Base-by-base conservation (phyloP, 2,797 vertebrate genomes). In the Spinibarbus caldwelli region DNA sequence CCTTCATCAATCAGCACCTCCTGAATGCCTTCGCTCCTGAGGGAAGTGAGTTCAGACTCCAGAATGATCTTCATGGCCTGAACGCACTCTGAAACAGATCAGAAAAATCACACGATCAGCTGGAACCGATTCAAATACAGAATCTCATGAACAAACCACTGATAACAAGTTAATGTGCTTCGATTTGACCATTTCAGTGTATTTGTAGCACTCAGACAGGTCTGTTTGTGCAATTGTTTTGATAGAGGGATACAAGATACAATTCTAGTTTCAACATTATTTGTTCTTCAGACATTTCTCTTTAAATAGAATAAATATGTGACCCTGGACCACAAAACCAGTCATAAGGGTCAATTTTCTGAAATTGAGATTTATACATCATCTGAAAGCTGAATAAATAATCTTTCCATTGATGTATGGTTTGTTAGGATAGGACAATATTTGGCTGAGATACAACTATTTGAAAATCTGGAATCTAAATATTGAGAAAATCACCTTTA, bases 1-100 rank as follows among this genome's bases (percentile, higher is more conserved):
- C 95, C 95, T 91, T 93, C 87, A 41, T 91, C 90, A 10, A 95
- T 90, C 59, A 95, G 89, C 79, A 94, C 90, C 80, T 93, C 91
- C 14, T 94, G 89, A 80, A 95, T 90, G 0, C 90, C 59, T 0
- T 91, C 77, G 66, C 45, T 75, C 72, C 47, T 84, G 5, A 75
- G 54, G 10, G 68, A 64, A 1, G 31, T 8, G 41, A 91, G 54
- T 6, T 87, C 88, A 12, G 88, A 86, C 72, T 89, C 88, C 12
- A 90, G 54, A 26, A 95, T 75, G 45, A 96, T 85, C 84, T 89
- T 93, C 89, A 93, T 87, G 0, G 86, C 92, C 90, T 92, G 92
- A 5, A 95, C 87, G 0, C 88, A 92, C 17, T 94, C 95, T 96
- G 87, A 19, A 78, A 87, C 7, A 17, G 6, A 64, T 31, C 62